These are phyloP conservation scores for Phalacrocorax aristotelis DNA, from an alignment of 2,113 vertebrate species.

Conservation along the genomic window DNA sequence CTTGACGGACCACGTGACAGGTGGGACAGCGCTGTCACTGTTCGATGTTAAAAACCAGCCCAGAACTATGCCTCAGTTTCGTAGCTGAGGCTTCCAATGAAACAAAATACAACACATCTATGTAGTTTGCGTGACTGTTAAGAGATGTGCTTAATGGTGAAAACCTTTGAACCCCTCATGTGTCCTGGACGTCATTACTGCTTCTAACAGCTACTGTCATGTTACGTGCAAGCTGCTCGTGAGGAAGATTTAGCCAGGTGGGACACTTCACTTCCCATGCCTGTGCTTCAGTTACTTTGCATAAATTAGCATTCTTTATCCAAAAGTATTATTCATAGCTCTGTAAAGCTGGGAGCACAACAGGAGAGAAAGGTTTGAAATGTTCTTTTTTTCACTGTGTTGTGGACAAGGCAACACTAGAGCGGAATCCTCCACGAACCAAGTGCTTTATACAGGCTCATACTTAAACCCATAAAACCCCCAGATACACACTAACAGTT, in stretches of 20 bases:
- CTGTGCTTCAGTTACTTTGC: background rate
- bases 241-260: background rate
- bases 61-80: background rate
- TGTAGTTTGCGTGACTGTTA: background rate
- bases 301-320: background rate
- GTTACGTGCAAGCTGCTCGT: background rate
- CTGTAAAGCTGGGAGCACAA: background rate
- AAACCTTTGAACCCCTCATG: background rate
- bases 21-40: background rate
- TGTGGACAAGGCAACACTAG: background rate
- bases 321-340: background rate
- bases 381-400: background rate
- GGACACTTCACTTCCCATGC: background rate
- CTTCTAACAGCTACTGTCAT: background rate
- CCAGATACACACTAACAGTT: background rate
- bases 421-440: background rate
- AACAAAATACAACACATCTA: background rate
- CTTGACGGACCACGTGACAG: rapidly evolving
- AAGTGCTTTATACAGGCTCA: background rate
- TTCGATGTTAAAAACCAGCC: background rate
- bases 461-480: background rate
- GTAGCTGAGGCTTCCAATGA: background rate
- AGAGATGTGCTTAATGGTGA: background rate
- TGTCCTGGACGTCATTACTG: background rate
- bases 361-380: background rate